These are phyloP conservation scores for Orthosia gothica DNA, from an alignment of 2,888 invertebrate genomes.

Conservation along the genomic window DNA sequence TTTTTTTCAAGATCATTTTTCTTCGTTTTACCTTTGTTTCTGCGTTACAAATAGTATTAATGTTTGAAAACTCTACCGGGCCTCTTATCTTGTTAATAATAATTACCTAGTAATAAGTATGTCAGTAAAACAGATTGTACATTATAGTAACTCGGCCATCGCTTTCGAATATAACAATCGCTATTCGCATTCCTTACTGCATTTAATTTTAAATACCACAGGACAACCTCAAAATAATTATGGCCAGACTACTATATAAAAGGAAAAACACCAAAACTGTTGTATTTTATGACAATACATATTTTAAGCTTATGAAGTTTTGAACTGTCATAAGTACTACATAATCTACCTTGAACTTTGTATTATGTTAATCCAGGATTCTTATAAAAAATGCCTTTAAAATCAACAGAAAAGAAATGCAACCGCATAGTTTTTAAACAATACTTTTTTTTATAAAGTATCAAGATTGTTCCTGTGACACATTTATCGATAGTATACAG, in stretches of 20 bases:
- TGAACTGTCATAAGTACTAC: too few relatives aligned
- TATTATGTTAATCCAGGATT: too few relatives aligned
- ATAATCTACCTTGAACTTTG: too few relatives aligned
- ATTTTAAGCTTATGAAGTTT: too few relatives aligned
- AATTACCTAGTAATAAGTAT: slow-evolving; percentile 53
- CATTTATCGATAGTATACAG: slow-evolving; percentile 17
- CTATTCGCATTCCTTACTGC: slow-evolving; percentile 43
- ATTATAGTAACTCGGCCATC: slow-evolving; percentile 38
- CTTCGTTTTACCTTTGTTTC: background rate
- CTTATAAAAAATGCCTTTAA: too few relatives aligned
- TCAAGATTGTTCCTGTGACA: slow-evolving; percentile 33
- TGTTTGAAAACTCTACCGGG: slow-evolving; percentile 23
- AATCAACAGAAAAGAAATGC: too few relatives aligned
- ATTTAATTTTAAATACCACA: slow-evolving; percentile 39
- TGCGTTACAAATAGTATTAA: background rate
- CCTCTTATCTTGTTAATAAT: slow-evolving; percentile 41
- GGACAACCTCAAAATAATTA: background rate
- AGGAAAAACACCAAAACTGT: background rate
- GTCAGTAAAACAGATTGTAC: slow-evolving; percentile 56
- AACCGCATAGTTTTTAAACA: too few relatives aligned
- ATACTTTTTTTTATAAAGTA: slow-evolving; percentile 19
- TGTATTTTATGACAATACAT: too few relatives aligned
- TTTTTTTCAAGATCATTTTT: slow-evolving; percentile 10
- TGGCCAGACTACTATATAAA: background rate
- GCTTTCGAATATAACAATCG: slow-evolving; percentile 54